Percentiles rank a stretch among this genome's conserved stretches.
Conservation (phyloP, 2,888 invertebrate genomes). For the Ischnus inquisitorius region DNA sequence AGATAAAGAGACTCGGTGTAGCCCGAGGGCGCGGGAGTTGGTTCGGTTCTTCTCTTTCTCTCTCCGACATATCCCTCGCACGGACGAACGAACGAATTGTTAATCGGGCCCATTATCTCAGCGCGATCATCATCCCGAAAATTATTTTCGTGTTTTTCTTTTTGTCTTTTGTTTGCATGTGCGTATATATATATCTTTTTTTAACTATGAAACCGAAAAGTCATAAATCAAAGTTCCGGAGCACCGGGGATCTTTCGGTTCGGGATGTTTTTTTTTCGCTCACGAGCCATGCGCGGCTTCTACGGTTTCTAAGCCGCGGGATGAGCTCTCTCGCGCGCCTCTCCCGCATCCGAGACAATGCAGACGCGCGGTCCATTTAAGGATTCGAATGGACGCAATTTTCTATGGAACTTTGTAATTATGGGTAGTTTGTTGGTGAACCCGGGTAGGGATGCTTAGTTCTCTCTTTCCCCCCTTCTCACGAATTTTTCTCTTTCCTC, state of each 20-base stretch:
- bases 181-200: neutral
- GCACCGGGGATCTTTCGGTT: conserved; percentile 49
- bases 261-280: conserved; percentile 41
- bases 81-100: conserved; percentile 81
- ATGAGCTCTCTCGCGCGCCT: conserved; percentile 66
- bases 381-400: conserved; percentile 85
- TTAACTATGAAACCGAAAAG: conserved; percentile 84
- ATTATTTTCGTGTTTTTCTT: conserved; percentile 84
- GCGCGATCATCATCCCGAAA: conserved; percentile 85
- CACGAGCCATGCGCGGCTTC: conserved; percentile 59
- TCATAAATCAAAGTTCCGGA: conserved; percentile 84
- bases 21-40: conserved; percentile 57
- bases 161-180: conserved; percentile 73
- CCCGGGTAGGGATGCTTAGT: conserved; percentile 71
- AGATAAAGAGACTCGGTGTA: conserved; percentile 58
- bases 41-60: conserved; percentile 52
- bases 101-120: conserved; percentile 85
- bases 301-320: conserved; percentile 61
- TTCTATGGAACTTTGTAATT: conserved; percentile 85
- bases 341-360: conserved; percentile 81
- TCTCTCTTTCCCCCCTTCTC: conserved; percentile 23
- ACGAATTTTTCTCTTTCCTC: conserved; percentile 16
- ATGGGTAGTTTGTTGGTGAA: conserved; percentile 84
- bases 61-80: conserved; percentile 56
- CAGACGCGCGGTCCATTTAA: conserved; percentile 82